Evolutionary conservation across 2,797 vertebrate genomes (phyloP).

Genomic region (Eulemur albifrons): DNA sequence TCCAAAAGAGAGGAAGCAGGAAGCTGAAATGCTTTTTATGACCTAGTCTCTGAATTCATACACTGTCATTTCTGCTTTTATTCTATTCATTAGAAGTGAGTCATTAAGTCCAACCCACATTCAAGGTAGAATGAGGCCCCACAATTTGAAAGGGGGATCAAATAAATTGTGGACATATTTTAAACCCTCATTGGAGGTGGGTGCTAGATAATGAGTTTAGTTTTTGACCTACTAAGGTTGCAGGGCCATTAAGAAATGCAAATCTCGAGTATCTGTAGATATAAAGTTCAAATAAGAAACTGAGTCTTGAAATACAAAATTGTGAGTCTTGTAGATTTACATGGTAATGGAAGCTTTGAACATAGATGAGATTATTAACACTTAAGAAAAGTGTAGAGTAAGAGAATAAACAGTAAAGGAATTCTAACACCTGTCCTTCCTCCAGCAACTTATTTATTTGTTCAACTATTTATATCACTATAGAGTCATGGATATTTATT

Average conservation of each 20-base stretch:
- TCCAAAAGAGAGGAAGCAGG: background rate
- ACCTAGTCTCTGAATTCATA: background rate
- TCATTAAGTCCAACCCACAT: background rate
- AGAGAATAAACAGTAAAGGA: background rate
- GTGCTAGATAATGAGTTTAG: background rate
- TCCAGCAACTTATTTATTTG: background rate
- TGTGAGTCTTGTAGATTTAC: background rate
- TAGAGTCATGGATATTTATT: background rate
- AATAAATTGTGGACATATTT: background rate
- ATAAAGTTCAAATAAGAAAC: background rate
- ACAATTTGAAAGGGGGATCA: background rate
- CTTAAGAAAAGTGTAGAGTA: background rate
- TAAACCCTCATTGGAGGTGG: background rate
- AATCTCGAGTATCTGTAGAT: background rate
- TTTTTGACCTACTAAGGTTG: background rate
- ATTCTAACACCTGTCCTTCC: background rate
- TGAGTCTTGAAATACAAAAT: background rate
- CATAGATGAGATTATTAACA: background rate
- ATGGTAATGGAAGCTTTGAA: background rate
- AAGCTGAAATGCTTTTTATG: background rate
- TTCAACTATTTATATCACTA: background rate
- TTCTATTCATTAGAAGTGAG: background rate
- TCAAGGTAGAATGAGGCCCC: background rate
- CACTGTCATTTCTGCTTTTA: background rate
- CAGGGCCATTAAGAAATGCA: background rate